Conservation (phyloP, 2,888 invertebrate species). For the Elysia crispata region DNA sequence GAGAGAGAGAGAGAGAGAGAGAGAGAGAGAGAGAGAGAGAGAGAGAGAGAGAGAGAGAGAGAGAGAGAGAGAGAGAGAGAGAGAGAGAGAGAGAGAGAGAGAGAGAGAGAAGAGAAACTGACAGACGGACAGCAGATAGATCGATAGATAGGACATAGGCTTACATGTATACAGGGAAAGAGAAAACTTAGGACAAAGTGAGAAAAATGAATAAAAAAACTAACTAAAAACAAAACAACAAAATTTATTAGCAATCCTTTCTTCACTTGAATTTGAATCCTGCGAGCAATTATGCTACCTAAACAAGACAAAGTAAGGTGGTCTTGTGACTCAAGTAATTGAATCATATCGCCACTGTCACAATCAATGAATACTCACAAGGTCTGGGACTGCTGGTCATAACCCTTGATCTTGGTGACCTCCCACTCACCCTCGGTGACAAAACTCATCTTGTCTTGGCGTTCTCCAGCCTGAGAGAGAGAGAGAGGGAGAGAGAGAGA, state of each 20-base stretch:
- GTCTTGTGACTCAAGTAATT: too few species aligned
- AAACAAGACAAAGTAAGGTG: too few species aligned
- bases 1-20: too few species aligned
- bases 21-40: not conserved
- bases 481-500: constrained; percentile 1
- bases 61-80: not conserved
- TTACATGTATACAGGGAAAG: not conserved
- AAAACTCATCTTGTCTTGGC: constrained; percentile 58
- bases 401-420: constrained; percentile 74
- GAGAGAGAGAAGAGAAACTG: not conserved
- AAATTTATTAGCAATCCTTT: too few species aligned
- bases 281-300: too few species aligned
- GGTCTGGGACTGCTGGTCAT: constrained; percentile 58
- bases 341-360: too few species aligned
- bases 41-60: not conserved
- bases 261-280: too few species aligned
- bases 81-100: not conserved
- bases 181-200: not conserved
- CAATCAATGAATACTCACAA: not conserved
- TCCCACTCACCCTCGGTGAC: constrained; percentile 76
- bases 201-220: constrained; percentile 5
- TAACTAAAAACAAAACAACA: not conserved
- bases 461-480: constrained; percentile 22
- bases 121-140: too few species aligned
- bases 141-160: not conserved